Evolutionary conservation across 2,888 invertebrate species (phyloP).

Genomic region (Macroteleia sp.): DNA sequence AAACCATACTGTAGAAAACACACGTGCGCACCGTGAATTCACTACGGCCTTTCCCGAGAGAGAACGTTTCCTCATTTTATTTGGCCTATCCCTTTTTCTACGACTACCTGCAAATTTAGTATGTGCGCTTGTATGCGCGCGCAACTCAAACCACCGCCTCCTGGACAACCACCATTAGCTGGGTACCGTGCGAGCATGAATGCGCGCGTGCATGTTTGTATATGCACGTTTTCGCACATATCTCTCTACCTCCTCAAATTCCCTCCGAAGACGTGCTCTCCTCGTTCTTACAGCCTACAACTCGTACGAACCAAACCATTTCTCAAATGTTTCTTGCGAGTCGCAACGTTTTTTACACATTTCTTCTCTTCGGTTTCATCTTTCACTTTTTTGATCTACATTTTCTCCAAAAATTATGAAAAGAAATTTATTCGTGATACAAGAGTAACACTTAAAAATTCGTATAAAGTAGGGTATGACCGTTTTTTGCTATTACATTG

Average conservation of each 20-base stretch:
- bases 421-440: too few relatives aligned
- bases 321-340: slow-evolving; percentile 21
- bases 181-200: slow-evolving; percentile 25
- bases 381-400: too few relatives aligned
- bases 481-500: too few relatives aligned
- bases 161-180: slow-evolving; percentile 24
- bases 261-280: slow-evolving; percentile 45
- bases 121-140: slow-evolving; percentile 9
- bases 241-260: slow-evolving; percentile 25
- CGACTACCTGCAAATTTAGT: slow-evolving; percentile 17
- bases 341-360: too few relatives aligned
- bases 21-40: slow-evolving; percentile 62
- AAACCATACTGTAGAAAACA: too few relatives aligned
- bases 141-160: background rate
- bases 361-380: too few relatives aligned
- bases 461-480: too few relatives aligned
- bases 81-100: slow-evolving; percentile 50
- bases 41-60: slow-evolving; percentile 50
- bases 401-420: too few relatives aligned
- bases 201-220: slow-evolving; percentile 39
- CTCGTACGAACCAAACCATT: slow-evolving; percentile 20
- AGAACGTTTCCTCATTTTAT: slow-evolving; percentile 53
- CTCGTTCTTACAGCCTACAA: slow-evolving; percentile 36
- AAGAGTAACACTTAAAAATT: too few relatives aligned
- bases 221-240: slow-evolving; percentile 53